Evolutionary conservation across 2,888 invertebrate genomes (phyloP), one percentile per base, ranked within the genome.

Genomic region (Poecilobothrus nobilitatus): DNA sequence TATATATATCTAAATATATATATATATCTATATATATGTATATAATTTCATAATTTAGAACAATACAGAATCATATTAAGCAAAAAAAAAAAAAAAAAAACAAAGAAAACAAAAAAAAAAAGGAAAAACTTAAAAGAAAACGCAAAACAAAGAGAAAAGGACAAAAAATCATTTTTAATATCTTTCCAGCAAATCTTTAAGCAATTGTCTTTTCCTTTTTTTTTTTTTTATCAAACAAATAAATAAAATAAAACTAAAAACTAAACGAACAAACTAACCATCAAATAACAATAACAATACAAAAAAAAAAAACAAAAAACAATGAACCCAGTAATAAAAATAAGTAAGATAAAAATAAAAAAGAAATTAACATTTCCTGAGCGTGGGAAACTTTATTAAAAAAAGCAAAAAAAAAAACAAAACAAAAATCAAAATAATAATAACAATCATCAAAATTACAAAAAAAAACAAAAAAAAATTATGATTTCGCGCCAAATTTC

Each of bases 401-500:
- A 12, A 53, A 15, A 53, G 53, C 2, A 53, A 53, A 53, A 53
- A 15, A 18, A 41, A 41, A 41, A 41, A 41, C 41, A 27, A 41
- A 8, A 41, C 5, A 41, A 41, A 41, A 41, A 2, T 12, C 4
- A 41, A 41, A 41, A n/a, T n/a, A n/a, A n/a, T n/a, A n/a, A n/a
- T 12, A n/a, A n/a, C n/a, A n/a, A n/a, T n/a, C n/a, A n/a, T n/a
- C n/a, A n/a, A n/a, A n/a, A n/a, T n/a, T n/a, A n/a, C n/a, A n/a
- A 53, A 53, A 18, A 53, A 18, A 53, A 53, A 53, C 15, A 53
- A 53, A 18, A 18, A 53, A 53, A 53, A 9, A 53, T 18, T 53
- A 53, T 53, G 53, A 53, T 18, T 53, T 53, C 53, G 53, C 53
- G 53, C 53, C 53, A 53, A 53, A 53, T 53, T 53, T 53, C 18